These are phyloP conservation scores for Lepidurus packardi DNA, from an alignment of 1,140 invertebrate species.

Conservation along the genomic window DNA sequence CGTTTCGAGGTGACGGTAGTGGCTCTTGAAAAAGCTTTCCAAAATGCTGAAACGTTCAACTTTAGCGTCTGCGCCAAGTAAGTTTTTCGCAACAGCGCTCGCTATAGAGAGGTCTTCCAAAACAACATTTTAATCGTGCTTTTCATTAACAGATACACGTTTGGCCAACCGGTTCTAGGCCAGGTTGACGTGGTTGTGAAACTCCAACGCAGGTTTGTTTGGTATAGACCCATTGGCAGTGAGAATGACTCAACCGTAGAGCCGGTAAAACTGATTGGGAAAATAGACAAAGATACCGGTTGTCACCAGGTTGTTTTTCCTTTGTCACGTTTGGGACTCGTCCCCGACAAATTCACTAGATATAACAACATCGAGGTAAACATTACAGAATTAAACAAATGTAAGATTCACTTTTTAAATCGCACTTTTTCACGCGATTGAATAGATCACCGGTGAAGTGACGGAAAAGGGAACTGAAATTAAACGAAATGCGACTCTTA, in stretches of 20 bases:
- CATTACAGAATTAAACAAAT: too few relatives aligned
- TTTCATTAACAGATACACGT: constrained; percentile 38
- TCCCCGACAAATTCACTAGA: neutral
- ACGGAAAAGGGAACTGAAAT: constrained; percentile 58
- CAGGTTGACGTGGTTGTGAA: constrained; percentile 28
- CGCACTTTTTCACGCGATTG: rapidly evolving
- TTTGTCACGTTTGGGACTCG: neutral
- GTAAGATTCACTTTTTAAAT: too few relatives aligned
- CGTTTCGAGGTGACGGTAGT: constrained; percentile 59
- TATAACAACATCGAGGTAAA: neutral
- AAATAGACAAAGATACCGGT: neutral
- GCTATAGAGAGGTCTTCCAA: too few relatives aligned
- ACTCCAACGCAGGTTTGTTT: neutral
- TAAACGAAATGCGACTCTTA: constrained; percentile 54
- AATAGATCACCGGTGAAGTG: constrained; percentile 40
- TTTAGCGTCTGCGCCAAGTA: constrained; percentile 8
- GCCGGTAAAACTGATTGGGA: neutral
- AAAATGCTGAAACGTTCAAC: constrained; percentile 39
- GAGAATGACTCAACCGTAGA: neutral
- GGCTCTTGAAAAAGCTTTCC: constrained; percentile 56
- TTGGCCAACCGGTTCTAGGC: constrained; percentile 39
- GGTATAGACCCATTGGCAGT: neutral
- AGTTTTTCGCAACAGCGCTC: too few relatives aligned
- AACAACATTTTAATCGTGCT: too few relatives aligned
- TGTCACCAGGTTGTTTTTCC: neutral